Conservation (phyloP, 2,113 vertebrate species). For the Actenoides hombroni region DNA sequence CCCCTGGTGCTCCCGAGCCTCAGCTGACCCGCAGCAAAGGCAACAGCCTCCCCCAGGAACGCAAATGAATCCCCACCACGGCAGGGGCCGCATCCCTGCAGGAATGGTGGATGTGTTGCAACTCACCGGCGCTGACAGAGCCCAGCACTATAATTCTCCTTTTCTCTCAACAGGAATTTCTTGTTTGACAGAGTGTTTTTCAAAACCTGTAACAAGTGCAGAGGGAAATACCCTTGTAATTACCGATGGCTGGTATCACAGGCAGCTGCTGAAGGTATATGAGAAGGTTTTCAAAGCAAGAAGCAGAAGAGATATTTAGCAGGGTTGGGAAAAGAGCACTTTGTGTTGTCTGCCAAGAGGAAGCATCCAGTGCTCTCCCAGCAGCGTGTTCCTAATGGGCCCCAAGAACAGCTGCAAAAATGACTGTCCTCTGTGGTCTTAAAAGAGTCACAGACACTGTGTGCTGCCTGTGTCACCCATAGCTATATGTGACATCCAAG, state of each 20-base stretch:
- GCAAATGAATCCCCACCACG: fast-evolving
- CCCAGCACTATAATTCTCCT: neutral
- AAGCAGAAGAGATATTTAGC: neutral
- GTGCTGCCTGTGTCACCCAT: neutral
- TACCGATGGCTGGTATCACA: neutral
- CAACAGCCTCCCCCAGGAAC: neutral
- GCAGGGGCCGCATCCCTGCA: no score
- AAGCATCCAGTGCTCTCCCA: neutral
- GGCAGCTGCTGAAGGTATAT: neutral
- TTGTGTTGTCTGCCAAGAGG: neutral
- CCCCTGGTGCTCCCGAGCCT: neutral
- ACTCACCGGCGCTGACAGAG: neutral
- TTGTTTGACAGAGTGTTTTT: neutral
- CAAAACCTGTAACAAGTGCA: neutral
- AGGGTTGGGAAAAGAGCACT: neutral
- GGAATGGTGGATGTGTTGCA: neutral
- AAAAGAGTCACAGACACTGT: fast-evolving
- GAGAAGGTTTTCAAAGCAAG: neutral
- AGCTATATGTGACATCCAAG: neutral
- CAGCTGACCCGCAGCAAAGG: neutral
- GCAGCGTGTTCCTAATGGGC: neutral
- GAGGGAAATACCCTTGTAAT: neutral
- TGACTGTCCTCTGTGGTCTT: fast-evolving
- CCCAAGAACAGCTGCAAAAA: neutral
- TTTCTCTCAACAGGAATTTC: neutral